These are phyloP conservation scores for Pomacea canaliculata DNA, from an alignment of 2,888 invertebrate species.

Conservation along the genomic window DNA sequence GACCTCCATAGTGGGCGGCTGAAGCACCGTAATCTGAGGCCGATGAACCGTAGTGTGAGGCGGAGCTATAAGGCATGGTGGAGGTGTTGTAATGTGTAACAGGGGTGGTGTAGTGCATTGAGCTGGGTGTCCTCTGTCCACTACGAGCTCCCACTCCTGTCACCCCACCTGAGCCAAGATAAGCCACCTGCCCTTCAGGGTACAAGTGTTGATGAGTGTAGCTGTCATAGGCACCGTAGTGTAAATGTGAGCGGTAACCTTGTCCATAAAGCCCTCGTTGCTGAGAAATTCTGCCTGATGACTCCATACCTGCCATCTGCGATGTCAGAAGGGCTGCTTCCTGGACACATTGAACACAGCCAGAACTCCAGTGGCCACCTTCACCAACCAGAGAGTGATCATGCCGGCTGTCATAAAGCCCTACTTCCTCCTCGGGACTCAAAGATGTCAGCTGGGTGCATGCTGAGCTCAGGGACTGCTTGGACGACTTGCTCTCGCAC, in stretches of 20 bases:
- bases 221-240: conserved; percentile 18
- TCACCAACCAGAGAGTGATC: conserved; percentile 1
- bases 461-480: conserved; percentile 36
- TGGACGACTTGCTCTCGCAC: conserved; percentile 38
- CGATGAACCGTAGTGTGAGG: conserved; percentile 11
- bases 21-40: conserved; percentile 10
- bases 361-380: conserved; percentile 7
- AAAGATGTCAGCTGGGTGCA: conserved; percentile 38
- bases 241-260: conserved; percentile 7
- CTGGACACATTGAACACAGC: conserved; percentile 20
- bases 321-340: conserved; percentile 23
- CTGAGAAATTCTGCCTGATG: neutral
- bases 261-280: neutral
- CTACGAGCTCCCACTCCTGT: neutral
- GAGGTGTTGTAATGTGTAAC: conserved; percentile 1
- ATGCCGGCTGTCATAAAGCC: conserved; percentile 14
- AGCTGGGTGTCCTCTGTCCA: conserved; percentile 9
- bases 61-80: conserved; percentile 3
- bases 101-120: conserved; percentile 1
- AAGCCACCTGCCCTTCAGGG: neutral
- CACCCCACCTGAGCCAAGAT: neutral
- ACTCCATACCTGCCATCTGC: conserved; percentile 14
- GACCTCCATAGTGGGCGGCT: neutral
- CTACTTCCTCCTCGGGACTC: conserved; percentile 34
- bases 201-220: conserved; percentile 3